phyloP scores from a whole-genome alignment of 2,888 invertebrate genomes.

The Diaperis boleti region DNA sequence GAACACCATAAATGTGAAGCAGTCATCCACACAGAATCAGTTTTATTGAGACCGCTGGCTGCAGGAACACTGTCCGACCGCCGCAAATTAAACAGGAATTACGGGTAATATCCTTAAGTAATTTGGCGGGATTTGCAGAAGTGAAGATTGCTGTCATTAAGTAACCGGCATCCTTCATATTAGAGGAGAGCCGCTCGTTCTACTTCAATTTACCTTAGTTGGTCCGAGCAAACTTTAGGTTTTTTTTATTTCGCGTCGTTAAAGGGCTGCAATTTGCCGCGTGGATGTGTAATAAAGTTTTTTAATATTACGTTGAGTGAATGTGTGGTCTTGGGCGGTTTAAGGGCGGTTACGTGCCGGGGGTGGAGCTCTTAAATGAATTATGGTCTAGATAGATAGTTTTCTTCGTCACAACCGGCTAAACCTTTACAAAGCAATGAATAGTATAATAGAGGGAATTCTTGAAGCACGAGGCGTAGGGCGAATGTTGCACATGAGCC shows the following conservation, averaged over 20 bases:
- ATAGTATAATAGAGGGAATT: no score
- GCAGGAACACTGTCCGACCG: slow-evolving; percentile 20
- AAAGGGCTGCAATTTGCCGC: not conserved
- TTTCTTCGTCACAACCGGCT: no score
- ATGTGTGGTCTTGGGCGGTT: not conserved
- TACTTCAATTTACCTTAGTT: slow-evolving; percentile 24
- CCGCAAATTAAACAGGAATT: slow-evolving; percentile 43
- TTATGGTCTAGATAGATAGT: not conserved
- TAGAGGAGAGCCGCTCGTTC: slow-evolving; percentile 21
- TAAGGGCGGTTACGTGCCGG: not conserved
- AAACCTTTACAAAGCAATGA: no score
- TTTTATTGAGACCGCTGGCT: slow-evolving; percentile 38
- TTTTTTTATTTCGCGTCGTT: slow-evolving; percentile 9
- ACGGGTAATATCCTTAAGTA: slow-evolving; percentile 40
- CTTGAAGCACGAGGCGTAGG: no score
- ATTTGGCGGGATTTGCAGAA: slow-evolving; percentile 41
- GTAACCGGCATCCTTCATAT: slow-evolving; percentile 35
- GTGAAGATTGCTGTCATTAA: slow-evolving; percentile 42
- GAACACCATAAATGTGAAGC: slow-evolving; percentile 61
- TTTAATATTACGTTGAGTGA: not conserved
- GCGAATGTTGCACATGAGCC: no score
- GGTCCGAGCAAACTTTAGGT: not conserved
- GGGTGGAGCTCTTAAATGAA: not conserved
- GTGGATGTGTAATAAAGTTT: slow-evolving; percentile 3
- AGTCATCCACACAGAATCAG: slow-evolving; percentile 54